Base-by-base conservation (phyloP, 2,888 invertebrate species). In the Cyrtodaria siliqua region DNA sequence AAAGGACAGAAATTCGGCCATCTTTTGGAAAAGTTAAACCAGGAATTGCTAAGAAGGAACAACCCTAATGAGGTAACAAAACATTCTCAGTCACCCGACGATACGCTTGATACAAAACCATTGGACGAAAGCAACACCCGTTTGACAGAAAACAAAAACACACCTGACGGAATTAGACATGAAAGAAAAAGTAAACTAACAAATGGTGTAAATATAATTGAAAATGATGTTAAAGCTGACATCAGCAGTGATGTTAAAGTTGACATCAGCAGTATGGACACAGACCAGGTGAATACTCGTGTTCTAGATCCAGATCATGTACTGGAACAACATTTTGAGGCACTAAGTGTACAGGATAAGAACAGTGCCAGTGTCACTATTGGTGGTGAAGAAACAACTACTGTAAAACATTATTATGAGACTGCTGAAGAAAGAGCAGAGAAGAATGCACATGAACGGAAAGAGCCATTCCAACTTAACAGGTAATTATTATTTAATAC, bases 1-100 rank as follows among this genome's bases (percentile, higher is more conserved):
- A 83, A 77, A 56, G 86, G 86, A 9, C 70, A 74, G 53, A 86
- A 80, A 55, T 57, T 75, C 14, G 61, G 60, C 42, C 38, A 66
- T 9, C 66, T 73, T 52, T 44, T 75, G 6, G 56, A 47, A 23
- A 29, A 33, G 9, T 52, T 84, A 9, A 61, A 62, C 6, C 16
- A 63, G 18, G 67, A 67, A 53, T 47, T 67, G 18, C 9, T 20
- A 12, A 20, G 47, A 18, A 56, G 76, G 47, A 52, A 52, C 24
- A 52, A 23, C 20, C 8, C 14, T 18, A n/a, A n/a, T n/a, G n/a
- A n/a, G n/a, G n/a, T n/a, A n/a, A n/a, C n/a, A n/a, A n/a, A n/a
- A 40, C 9, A 8, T 40, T 40, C 8, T 40, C 40, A 40, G 40
- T 40, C n/a, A n/a, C n/a, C n/a, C n/a, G n/a, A n/a, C n/a, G n/a